Conservation (phyloP, 2,113 vertebrate genomes). For the Antigone vipio region DNA sequence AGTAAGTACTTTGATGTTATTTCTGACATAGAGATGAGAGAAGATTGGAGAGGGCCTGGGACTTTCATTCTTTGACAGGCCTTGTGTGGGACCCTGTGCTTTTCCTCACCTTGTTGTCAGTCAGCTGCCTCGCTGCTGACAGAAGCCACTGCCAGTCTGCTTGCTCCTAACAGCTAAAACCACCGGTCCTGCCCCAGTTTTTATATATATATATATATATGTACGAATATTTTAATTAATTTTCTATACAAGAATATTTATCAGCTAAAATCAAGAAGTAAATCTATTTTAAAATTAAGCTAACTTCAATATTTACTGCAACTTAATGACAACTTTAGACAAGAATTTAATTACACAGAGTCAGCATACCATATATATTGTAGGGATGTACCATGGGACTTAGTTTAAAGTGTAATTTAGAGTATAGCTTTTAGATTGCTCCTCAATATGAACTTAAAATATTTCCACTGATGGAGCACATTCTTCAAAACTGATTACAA, state of each 20-base stretch:
- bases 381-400: background rate
- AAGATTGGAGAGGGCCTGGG: background rate
- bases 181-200: background rate
- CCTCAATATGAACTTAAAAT: slow-evolving; percentile 23
- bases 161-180: background rate
- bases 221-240: background rate
- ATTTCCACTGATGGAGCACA: slow-evolving; percentile 14
- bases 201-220: background rate
- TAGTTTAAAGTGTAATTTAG: background rate
- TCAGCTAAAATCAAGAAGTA: slow-evolving; percentile 1
- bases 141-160: background rate
- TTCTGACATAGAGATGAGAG: background rate
- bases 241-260: slow-evolving; percentile 1
- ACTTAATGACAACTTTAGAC: slow-evolving; percentile 22
- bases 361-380: background rate
- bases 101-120: background rate
- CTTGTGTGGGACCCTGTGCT: background rate
- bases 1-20: background rate
- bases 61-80: background rate
- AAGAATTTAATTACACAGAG: slow-evolving; percentile 13
- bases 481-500: slow-evolving; percentile 38
- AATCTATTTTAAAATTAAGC: background rate
- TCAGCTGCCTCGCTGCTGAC: background rate
- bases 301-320: slow-evolving; percentile 25
- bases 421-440: background rate